Evolutionary conservation across 2,113 vertebrate genomes (phyloP), one percentile per base, ranked within the genome.

Genomic region (Aviceda subcristata): DNA sequence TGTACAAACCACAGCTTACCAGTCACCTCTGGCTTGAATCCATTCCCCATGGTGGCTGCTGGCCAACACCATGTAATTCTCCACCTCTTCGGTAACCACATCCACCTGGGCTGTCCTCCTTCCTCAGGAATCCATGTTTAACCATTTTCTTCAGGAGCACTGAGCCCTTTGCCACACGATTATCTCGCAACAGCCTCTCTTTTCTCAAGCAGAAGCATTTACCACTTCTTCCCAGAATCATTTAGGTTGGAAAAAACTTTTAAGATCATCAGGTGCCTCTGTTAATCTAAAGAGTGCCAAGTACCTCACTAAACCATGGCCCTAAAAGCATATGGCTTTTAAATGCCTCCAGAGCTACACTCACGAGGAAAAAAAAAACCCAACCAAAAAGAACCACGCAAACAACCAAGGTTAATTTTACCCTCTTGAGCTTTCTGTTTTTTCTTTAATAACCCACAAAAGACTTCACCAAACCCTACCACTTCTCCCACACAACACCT

Each of bases 41-140:
- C 18, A 0, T 29, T 62, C 27, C 48, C 10, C 0, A 1, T 1
- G 1, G 4, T 9, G 19, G 7, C 23, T 82, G n/a, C 22, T 38
- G 20, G 38, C 53, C 4, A 2, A 3, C 18, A 20, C 5, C 3
- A 0, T 6, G 2, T 22, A 27, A 0, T 16, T 10, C 2, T 15
- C 15, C 2, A 0, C 7, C 21, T 66, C 15, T 7, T 11, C 1
- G 7, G 41, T 21, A 30, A 15, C 66, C 19, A 1, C 4, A 4
- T 30, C 5, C 10, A 0, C 6, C 7, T 8, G 17, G 11, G 32
- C 9, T 29, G 27, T 8, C 2, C 17, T 45, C 26, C 23, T 78
- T 46, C 22, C 29, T 46, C 15, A n/a, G 36, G 21, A 63, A 53
- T 3, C 13, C 6, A 0, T 0, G 1, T 10, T 41, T 2, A 23